These are phyloP conservation scores for Sitodiplosis mosellana DNA, from an alignment of 1,140 invertebrate genomes.

Conservation along the genomic window DNA sequence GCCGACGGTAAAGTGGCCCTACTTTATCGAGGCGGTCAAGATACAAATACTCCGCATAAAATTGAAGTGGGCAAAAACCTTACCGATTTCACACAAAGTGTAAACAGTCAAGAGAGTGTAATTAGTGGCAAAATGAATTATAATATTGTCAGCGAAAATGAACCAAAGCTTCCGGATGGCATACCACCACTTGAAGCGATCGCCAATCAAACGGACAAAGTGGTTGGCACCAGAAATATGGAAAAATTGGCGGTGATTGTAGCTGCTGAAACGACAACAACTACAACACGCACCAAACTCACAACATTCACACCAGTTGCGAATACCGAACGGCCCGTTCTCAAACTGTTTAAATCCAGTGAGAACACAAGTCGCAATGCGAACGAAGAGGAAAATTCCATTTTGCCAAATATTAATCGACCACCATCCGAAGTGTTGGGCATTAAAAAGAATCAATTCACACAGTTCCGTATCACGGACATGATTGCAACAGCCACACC, in stretches of 20 bases:
- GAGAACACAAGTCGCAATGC: not conserved
- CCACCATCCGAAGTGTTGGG: conserved; percentile 24
- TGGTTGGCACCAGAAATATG: too few species aligned
- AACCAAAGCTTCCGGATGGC: conserved; percentile 2
- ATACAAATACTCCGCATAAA: conserved; percentile 20
- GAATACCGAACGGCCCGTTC: conserved; percentile 14
- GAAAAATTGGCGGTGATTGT: too few species aligned
- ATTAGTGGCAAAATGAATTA: conserved; percentile 1
- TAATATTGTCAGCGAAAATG: not conserved
- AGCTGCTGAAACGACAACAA: conserved; percentile 6
- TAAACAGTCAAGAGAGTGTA: conserved; percentile 2
- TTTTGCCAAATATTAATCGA: conserved; percentile 23
- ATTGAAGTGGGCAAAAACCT: conserved; percentile 24
- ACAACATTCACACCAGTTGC: conserved; percentile 8
- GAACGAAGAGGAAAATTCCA: conserved; percentile 15
- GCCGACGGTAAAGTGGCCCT: conserved; percentile 26
- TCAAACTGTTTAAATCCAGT: not conserved
- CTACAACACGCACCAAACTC: conserved; percentile 1
- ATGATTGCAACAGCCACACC: not conserved
- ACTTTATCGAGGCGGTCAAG: conserved; percentile 21
- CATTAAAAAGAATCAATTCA: conserved; percentile 25
- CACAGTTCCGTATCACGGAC: conserved; percentile 20
- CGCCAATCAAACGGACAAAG: too few species aligned
- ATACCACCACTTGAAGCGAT: not conserved
- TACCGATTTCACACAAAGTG: conserved; percentile 7